Base-by-base conservation (phyloP, 1,140 invertebrate genomes). In the Heliconius hewitsoni region DNA sequence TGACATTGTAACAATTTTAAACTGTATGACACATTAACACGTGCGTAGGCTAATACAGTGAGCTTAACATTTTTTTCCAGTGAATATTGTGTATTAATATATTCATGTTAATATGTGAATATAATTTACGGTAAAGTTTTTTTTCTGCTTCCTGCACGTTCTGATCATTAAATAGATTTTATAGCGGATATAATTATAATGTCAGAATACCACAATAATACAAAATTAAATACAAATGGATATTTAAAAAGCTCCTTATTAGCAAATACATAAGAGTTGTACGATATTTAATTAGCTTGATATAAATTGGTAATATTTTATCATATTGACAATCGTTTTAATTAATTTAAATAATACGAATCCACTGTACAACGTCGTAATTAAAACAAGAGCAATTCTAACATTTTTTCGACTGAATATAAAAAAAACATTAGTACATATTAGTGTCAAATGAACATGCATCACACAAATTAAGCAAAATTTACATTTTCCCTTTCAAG, bases 401-500 rank as follows among this genome's bases (percentile, higher is more conserved):
- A 9, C 8, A 37, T 13, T 11, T n/a, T 4, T 46, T 46, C 42
- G 42, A 46, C 4, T 46, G 0, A 0, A 11, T 30, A 23, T 30
- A 30, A 66, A 2, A 66, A 27, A 18, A 66, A 70, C 42, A 52
- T 71, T 70, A 80, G 60, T 39, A 52, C 30, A 27, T 42, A 77
- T 81, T 83, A 81, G 77, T 80, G 37, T 73, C 13, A 76, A n/a
- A 80, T 27, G 39, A 18, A 57, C 82, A 83, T 80, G 82, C 82
- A 79, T 34, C 57, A 75, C 55, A 80, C 50, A 76, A 73, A 71
- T 34, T 55, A 80, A 73, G 71, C 37, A 57, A 30, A 82, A 90
- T 89, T 85, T 91, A 91, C 90, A 73, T 77, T 50, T 42, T 91
- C 89, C 57, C 84, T 85, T 73, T 81, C 76, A 66, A 81, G 42